Conservation (phyloP, 2,888 invertebrate species). For the Dusona sp. region DNA sequence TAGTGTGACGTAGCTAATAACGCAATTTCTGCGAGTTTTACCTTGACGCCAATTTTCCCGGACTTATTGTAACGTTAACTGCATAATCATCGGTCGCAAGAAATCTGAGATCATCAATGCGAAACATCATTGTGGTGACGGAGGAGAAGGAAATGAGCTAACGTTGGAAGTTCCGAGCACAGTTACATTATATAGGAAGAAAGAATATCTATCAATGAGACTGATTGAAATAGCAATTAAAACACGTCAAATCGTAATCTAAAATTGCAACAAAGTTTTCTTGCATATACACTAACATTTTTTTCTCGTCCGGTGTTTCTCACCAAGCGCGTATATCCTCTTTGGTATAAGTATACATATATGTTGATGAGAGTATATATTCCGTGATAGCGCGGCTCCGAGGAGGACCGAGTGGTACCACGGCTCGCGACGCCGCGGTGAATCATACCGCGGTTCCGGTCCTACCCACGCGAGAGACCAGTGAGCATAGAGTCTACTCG, state of each 20-base stretch:
- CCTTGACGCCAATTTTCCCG: background rate
- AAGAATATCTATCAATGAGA: background rate
- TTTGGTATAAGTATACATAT: background rate
- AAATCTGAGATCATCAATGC: conserved; percentile 4
- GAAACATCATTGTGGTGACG: background rate
- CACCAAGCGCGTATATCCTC: conserved; percentile 1
- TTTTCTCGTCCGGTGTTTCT: conserved; percentile 1
- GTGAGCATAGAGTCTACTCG: conserved; percentile 56
- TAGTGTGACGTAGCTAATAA: background rate
- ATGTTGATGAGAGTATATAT: conserved; percentile 21
- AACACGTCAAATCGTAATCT: background rate
- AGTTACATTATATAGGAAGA: background rate
- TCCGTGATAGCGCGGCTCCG: conserved; percentile 32
- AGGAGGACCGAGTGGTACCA: conserved; percentile 58
- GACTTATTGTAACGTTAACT: background rate
- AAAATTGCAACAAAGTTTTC: background rate
- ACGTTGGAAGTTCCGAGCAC: background rate
- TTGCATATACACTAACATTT: background rate
- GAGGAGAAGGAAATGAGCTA: background rate
- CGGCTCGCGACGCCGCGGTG: conserved; percentile 75
- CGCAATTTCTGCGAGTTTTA: background rate
- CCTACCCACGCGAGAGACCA: conserved; percentile 81
- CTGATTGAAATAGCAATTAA: background rate
- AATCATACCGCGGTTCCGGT: conserved; percentile 84
- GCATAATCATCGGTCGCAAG: background rate